Percentiles rank a stretch among this genome's conserved stretches.
These are phyloP conservation scores for Danionella cerebrum DNA, from an alignment of 2,113 vertebrate species.

Conservation along the genomic window DNA sequence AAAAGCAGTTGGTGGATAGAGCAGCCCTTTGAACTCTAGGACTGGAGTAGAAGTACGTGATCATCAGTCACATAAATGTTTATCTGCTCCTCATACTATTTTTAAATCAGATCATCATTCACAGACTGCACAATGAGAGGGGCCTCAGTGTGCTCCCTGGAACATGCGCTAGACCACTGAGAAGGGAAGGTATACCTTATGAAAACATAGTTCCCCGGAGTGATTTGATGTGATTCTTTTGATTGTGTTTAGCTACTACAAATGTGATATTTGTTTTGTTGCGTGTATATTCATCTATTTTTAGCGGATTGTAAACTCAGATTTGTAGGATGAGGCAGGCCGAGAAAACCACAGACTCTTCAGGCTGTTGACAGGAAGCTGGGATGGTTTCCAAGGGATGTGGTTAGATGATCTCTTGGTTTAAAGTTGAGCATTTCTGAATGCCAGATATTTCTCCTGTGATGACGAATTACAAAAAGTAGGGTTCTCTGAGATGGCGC, in stretches of 20 bases:
- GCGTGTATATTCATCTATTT: background rate
- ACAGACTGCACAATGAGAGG: background rate
- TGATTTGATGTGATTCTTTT: no score
- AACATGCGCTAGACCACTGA: background rate
- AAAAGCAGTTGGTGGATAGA: background rate
- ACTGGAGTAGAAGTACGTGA: background rate
- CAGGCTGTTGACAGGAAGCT: conserved; percentile 6
- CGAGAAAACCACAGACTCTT: background rate
- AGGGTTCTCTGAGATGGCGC: background rate
- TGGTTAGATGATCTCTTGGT: conserved; percentile 1
- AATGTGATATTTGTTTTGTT: background rate
- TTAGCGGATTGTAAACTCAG: no score
- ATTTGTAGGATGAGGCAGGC: background rate
- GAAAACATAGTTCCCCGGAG: background rate
- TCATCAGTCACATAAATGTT: background rate
- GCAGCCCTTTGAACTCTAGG: background rate
- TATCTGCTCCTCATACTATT: background rate
- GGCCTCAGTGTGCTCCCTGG: background rate
- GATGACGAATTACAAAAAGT: background rate
- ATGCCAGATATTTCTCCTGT: conserved; percentile 4
- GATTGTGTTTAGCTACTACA: background rate
- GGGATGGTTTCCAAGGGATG: conserved; percentile 20
- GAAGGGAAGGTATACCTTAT: background rate
- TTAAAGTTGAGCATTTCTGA: conserved; percentile 14
- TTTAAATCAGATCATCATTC: background rate